Base-by-base conservation (phyloP, 1,140 invertebrate species). In the Stegodyphus dumicola region DNA sequence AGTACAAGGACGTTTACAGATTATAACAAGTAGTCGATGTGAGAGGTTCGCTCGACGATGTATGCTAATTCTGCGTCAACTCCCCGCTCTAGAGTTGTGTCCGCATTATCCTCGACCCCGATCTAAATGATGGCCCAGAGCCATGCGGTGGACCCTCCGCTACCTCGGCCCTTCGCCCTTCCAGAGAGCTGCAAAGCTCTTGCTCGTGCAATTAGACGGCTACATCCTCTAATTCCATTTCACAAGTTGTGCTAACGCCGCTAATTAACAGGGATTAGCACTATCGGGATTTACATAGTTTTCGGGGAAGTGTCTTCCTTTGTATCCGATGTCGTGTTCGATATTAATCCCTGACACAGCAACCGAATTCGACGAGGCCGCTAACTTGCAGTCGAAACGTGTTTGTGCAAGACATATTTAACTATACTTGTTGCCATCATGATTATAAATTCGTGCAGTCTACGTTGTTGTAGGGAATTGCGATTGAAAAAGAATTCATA, bases 221-320 rank as follows among this genome's bases (percentile, higher is more conserved):
- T 71, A 51, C 80, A 65, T 75, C 18, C 56, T 53, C 70, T 83
- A 83, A 83, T 83, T 83, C 80, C 80, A 83, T 83, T 83, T 83
- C 71, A 67, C 60, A 67, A 74, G 80, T 83, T 83, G 80, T 66
- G 70, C 80, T 67, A 83, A 83, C 80, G 54, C 80, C 49, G 49
- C 71, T 83, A 83, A 83, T 83, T 83, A 83, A 71, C 71, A 13
- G 13, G 80, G 80, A 83, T 83, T 83, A 83, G 56, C 33, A 33
- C 56, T 33, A 71, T 81, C 33, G 33, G 80, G 70, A 83, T 83
- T 83, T 83, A 67, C 80, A 83, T 83, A 67, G 71, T 75, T 83
- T 75, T 83, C 74, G 48, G 56, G 60, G 71, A 81, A 11, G 71
- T 33, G 56, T 15, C 54, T 73, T 71, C 64, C 80, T 83, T 75